These are phyloP conservation scores for Rhinolophus sinicus DNA, from an alignment of 2,113 vertebrate species.

Conservation along the genomic window DNA sequence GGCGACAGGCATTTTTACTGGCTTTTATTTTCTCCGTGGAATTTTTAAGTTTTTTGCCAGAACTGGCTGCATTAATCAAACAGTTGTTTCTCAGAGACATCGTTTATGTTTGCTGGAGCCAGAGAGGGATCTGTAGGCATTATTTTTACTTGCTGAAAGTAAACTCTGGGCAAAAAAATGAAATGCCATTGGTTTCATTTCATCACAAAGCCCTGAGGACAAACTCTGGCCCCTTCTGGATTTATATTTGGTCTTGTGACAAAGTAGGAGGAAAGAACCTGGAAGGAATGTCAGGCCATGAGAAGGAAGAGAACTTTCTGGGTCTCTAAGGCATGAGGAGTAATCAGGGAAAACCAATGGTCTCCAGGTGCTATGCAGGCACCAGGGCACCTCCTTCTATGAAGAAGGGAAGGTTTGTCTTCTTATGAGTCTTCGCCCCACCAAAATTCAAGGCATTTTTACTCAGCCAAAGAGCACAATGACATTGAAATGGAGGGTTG, in stretches of 20 bases:
- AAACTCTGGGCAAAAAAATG: neutral
- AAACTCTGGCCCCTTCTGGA: neutral
- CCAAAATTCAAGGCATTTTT: neutral
- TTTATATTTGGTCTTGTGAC: neutral
- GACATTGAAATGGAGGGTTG: accelerated
- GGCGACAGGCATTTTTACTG: neutral
- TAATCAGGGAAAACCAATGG: accelerated
- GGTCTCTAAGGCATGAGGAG: neutral
- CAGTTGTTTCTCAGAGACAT: constrained; percentile 37
- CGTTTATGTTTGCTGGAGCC: constrained; percentile 70
- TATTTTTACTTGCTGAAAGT: constrained; percentile 32
- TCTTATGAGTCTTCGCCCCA: accelerated
- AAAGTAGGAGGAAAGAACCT: neutral
- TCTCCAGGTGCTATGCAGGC: too few relatives aligned
- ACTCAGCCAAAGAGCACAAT: neutral
- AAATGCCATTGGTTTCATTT: neutral
- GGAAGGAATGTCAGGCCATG: neutral
- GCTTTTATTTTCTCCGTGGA: neutral
- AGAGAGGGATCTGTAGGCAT: neutral
- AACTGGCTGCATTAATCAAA: constrained; percentile 40
- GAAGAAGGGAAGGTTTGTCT: too few relatives aligned
- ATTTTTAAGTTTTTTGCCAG: neutral
- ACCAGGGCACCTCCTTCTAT: accelerated
- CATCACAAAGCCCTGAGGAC: neutral
- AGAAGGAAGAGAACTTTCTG: neutral